Percentiles rank a stretch among this genome's conserved stretches.
Evolutionary conservation across 2,113 vertebrate genomes (phyloP).

Genomic region (Paraplagusia blochii): DNA sequence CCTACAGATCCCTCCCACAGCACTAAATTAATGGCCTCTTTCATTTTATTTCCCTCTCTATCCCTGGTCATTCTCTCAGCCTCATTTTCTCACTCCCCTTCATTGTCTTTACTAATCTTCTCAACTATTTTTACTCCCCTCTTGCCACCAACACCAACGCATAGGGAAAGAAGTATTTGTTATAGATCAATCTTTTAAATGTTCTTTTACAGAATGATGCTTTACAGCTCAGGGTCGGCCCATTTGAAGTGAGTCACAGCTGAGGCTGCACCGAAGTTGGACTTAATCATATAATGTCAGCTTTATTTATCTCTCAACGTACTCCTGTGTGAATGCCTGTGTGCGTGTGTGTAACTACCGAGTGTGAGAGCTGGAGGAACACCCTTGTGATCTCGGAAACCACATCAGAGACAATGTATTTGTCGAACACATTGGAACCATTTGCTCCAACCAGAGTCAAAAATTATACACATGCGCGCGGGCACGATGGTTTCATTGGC

Average conservation of each 20-base stretch:
- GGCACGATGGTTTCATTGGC: not conserved
- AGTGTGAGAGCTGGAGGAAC: constrained; percentile 40
- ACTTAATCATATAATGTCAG: constrained; percentile 15
- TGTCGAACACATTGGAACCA: constrained; percentile 60
- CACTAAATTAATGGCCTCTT: constrained; percentile 76
- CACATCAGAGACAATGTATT: constrained; percentile 63
- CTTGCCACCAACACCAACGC: constrained; percentile 19
- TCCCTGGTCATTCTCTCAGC: constrained; percentile 53
- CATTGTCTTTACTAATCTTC: constrained; percentile 39
- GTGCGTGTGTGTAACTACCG: constrained; percentile 14
- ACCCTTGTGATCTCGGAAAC: constrained; percentile 58
- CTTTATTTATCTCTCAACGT: constrained; percentile 1
- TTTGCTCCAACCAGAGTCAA: constrained; percentile 24
- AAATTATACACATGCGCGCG: not conserved
- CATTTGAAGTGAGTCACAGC: not conserved
- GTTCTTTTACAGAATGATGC: constrained; percentile 15
- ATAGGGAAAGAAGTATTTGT: no score
- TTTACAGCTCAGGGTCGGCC: not conserved
- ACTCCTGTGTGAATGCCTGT: constrained; percentile 1
- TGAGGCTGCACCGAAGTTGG: no score
- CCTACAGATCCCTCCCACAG: constrained; percentile 73
- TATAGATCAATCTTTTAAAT: constrained; percentile 13
- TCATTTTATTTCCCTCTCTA: constrained; percentile 66
- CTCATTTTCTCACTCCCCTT: constrained; percentile 56
- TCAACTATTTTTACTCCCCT: not conserved